Percentiles rank a stretch among this genome's conserved stretches.
phyloP scores from a whole-genome alignment of 2,797 vertebrate genomes.

The Balearica regulorum region DNA sequence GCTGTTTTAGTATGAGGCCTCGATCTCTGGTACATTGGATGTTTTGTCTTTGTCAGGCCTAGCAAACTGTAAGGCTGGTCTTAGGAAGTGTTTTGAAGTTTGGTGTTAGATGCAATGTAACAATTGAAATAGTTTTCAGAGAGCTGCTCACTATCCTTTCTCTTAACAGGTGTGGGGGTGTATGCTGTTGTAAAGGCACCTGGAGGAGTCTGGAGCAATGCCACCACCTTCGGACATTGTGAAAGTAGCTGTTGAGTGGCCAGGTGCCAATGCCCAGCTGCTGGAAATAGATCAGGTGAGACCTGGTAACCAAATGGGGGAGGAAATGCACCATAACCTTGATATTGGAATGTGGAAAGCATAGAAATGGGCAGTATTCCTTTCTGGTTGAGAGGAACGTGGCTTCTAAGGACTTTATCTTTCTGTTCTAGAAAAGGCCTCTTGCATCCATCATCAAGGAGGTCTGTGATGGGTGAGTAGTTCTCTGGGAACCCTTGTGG shows the following conservation, averaged over 20 bases:
- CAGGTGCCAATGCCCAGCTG: conserved; percentile 95
- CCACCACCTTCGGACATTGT: conserved; percentile 94
- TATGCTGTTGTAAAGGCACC: neutral
- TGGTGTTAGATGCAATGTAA: neutral
- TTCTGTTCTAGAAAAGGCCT: conserved; percentile 87
- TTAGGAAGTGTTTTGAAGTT: neutral
- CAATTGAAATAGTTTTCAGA: neutral
- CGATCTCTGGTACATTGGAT: neutral
- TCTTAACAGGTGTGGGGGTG: conserved; percentile 4
- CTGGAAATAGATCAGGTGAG: conserved; percentile 97
- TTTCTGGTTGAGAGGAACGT: neutral
- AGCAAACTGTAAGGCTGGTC: neutral
- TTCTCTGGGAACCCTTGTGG: neutral
- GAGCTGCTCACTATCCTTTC: neutral
- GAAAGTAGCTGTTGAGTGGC: conserved; percentile 99
- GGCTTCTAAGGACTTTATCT: conserved; percentile 19
- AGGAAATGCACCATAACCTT: neutral
- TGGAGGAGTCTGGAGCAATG: conserved; percentile 59
- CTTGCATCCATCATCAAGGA: conserved; percentile 94
- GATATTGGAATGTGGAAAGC: neutral
- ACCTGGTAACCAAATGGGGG: neutral
- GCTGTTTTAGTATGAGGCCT: neutral
- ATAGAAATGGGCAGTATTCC: neutral
- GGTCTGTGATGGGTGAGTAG: conserved; percentile 95
- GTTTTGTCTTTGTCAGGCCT: neutral